Conservation (phyloP, 1,140 invertebrate species). For the Magallana ariakensis region DNA sequence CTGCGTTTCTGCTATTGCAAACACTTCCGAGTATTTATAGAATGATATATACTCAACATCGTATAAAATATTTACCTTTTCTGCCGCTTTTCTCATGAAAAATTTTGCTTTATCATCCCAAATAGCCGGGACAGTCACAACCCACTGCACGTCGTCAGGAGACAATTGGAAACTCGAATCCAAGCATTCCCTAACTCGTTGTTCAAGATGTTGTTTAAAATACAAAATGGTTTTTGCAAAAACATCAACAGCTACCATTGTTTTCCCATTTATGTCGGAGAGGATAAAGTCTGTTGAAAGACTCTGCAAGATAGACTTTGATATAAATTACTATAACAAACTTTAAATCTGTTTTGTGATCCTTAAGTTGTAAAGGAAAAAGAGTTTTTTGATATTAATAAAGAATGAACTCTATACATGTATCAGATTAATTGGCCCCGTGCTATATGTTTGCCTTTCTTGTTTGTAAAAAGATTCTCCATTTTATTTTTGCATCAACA, state of each 20-base stretch:
- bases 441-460: too few relatives aligned
- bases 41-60: too few relatives aligned
- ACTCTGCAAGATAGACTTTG: background rate
- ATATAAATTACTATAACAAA: too few relatives aligned
- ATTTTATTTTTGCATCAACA: too few relatives aligned
- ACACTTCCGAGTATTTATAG: too few relatives aligned
- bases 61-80: slow-evolving; percentile 45
- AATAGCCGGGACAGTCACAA: slow-evolving; percentile 60
- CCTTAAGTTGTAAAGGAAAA: too few relatives aligned
- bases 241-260: slow-evolving; percentile 53
- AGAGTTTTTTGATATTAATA: too few relatives aligned
- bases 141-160: slow-evolving; percentile 54
- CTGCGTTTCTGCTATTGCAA: too few relatives aligned
- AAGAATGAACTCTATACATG: too few relatives aligned
- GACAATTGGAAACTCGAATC: slow-evolving; percentile 34
- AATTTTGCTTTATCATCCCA: slow-evolving; percentile 61
- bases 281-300: slow-evolving; percentile 44
- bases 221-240: slow-evolving; percentile 52
- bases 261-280: slow-evolving; percentile 49
- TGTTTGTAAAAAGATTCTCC: too few relatives aligned
- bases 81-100: slow-evolving; percentile 61
- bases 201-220: slow-evolving; percentile 49
- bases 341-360: too few relatives aligned
- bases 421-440: too few relatives aligned
- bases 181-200: slow-evolving; percentile 23